A percentile compares a stretch with the other conserved stretches of the same genome.
Evolutionary conservation across 2,797 vertebrate genomes (phyloP).

Genomic region (Sebastes matsubarae): DNA sequence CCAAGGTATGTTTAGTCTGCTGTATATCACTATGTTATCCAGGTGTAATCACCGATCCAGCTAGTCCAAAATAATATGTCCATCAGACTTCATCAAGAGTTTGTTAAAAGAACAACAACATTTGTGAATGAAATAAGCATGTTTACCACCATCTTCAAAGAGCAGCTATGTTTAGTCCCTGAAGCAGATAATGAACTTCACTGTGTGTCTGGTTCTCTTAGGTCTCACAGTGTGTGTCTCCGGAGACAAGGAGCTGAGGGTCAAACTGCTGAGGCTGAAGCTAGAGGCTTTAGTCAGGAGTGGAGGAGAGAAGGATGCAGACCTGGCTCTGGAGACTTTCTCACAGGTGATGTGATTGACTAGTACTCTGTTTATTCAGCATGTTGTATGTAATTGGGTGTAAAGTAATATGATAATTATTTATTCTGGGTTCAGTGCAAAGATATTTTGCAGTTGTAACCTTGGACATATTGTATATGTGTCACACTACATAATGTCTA

Average conservation of each 20-base stretch:
- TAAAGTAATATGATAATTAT: not conserved
- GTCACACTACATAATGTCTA: not conserved
- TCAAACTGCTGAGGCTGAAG: conserved; percentile 82
- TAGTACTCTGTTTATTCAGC: not conserved
- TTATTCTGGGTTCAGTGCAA: not conserved
- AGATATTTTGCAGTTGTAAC: not conserved
- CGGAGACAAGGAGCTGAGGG: conserved; percentile 64
- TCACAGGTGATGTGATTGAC: conserved; percentile 82
- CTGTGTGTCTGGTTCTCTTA: conserved; percentile 55
- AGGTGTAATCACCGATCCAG: not conserved
- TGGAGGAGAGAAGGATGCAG: conserved; percentile 77
- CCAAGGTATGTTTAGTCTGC: conserved; percentile 81
- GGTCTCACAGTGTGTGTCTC: conserved; percentile 79
- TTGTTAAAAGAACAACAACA: not conserved
- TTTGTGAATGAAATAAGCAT: not conserved
- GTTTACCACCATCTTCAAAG: not conserved
- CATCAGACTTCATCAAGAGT: not conserved
- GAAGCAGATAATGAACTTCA: not conserved
- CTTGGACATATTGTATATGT: not conserved
- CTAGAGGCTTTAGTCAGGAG: conserved; percentile 86
- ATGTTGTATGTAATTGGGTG: not conserved
- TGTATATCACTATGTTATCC: not conserved
- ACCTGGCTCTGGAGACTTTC: conserved; percentile 86
- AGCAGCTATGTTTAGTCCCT: not conserved
- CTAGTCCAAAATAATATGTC: not conserved